phyloP scores from a whole-genome alignment of 2,113 vertebrate genomes.

The Brachirus orientalis region DNA sequence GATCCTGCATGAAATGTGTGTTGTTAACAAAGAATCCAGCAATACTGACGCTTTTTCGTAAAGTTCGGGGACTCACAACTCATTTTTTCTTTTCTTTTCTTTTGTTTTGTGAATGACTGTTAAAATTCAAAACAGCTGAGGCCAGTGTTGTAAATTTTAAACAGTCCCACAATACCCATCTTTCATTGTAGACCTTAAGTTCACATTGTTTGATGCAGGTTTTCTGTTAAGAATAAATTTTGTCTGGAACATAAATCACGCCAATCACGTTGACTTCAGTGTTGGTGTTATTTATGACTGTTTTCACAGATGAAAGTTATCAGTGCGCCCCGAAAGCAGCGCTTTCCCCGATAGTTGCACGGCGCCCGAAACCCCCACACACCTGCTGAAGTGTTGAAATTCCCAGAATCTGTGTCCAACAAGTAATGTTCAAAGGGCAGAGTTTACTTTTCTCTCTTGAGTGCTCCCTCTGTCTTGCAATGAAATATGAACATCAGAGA shows the following conservation, averaged over 20 bases:
- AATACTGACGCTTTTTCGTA: not conserved
- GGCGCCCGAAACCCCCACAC: not conserved
- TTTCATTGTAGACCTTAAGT: not conserved
- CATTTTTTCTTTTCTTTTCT: no score
- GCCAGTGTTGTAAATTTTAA: not conserved
- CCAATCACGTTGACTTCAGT: not conserved
- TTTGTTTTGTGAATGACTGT: not conserved
- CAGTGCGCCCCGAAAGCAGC: no score
- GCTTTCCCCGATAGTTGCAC: not conserved
- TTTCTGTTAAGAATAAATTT: not conserved
- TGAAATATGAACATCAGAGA: no score
- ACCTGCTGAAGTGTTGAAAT: no score
- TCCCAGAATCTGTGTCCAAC: not conserved
- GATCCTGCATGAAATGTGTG: slow-evolving; percentile 27
- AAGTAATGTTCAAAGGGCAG: not conserved
- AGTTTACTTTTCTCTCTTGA: no score
- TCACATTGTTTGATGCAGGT: not conserved
- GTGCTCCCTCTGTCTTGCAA: not conserved
- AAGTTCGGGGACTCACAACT: not conserved
- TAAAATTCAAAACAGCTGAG: slow-evolving; percentile 9
- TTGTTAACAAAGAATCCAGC: slow-evolving; percentile 1
- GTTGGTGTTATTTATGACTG: not conserved
- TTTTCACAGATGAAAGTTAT: not conserved
- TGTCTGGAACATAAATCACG: not conserved
- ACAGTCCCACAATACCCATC: not conserved